These are phyloP conservation scores for Thecophora atra DNA, from an alignment of 2,888 invertebrate species.

Conservation along the genomic window DNA sequence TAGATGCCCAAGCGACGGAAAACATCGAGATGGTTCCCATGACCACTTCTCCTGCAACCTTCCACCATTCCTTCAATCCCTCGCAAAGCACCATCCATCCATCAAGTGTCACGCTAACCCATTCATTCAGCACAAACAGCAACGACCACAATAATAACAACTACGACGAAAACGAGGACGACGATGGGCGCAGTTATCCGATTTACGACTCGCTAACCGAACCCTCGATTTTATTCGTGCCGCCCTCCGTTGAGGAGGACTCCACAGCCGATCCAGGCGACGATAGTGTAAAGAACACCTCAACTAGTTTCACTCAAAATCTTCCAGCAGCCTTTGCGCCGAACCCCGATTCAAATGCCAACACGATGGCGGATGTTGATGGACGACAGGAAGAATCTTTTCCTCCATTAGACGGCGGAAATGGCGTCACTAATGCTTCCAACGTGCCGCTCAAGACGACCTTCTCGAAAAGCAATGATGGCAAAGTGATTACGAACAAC, in stretches of 20 bases:
- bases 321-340: conserved; percentile 60
- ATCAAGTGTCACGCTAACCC: conserved; percentile 57
- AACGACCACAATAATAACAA: conserved; percentile 54
- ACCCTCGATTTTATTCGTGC: conserved; percentile 52
- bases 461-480: conserved; percentile 62
- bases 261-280: conserved; percentile 32
- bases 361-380: conserved; percentile 25
- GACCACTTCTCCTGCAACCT: conserved; percentile 40
- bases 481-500: conserved; percentile 60
- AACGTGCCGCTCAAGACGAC: conserved; percentile 52
- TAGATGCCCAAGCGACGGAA: conserved; percentile 41
- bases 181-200: conserved; percentile 7
- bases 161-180: conserved; percentile 10
- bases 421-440: conserved; percentile 4
- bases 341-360: conserved; percentile 30
- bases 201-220: conserved; percentile 44
- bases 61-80: conserved; percentile 38
- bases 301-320: conserved; percentile 57
- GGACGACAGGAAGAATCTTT: conserved; percentile 46
- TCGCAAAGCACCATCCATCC: conserved; percentile 46
- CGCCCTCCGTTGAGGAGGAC: conserved; percentile 46
- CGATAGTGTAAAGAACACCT: conserved; percentile 42
- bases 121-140: conserved; percentile 62
- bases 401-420: conserved; percentile 44
- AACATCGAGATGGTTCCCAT: conserved; percentile 37